Evolutionary conservation across 37 sponge, comb jelly and placozoan genomes (phyloP).

Genomic region (Chondrosia reniformis): DNA sequence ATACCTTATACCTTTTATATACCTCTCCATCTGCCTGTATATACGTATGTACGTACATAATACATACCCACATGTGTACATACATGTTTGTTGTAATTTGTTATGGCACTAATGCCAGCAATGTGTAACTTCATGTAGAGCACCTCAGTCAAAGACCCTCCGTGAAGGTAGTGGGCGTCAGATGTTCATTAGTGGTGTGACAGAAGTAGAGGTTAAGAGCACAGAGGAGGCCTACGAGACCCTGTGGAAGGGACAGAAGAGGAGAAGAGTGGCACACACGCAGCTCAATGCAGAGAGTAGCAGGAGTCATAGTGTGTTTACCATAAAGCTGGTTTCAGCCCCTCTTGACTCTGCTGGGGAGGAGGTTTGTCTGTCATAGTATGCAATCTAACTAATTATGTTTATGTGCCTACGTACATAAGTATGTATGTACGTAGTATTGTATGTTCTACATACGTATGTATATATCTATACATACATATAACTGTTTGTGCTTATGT

Average conservation of each 20-base stretch:
- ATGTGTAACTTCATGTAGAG: too few species aligned
- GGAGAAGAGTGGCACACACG: conserved; percentile 87
- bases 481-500: neutral
- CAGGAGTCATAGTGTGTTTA: conserved; percentile 96
- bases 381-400: too few species aligned
- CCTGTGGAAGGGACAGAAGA: conserved; percentile 77
- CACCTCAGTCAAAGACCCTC: conserved; percentile 69
- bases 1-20: too few species aligned
- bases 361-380: conserved; percentile 47
- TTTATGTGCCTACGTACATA: too few species aligned
- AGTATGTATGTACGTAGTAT: neutral
- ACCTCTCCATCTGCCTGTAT: too few species aligned
- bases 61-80: too few species aligned
- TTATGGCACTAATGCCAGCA: too few species aligned
- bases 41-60: too few species aligned
- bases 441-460: conserved; percentile 64
- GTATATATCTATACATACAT: neutral
- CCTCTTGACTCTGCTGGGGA: conserved; percentile 80
- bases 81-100: too few species aligned
- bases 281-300: conserved; percentile 92
- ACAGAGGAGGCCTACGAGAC: conserved; percentile 93
- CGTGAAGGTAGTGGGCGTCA: conserved; percentile 69
- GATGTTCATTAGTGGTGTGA: conserved; percentile 91
- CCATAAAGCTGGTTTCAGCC: conserved; percentile 85
- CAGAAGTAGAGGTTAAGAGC: conserved; percentile 93